Base-by-base conservation (phyloP, 2,113 vertebrate genomes). In the Actenoides lindsayi region DNA sequence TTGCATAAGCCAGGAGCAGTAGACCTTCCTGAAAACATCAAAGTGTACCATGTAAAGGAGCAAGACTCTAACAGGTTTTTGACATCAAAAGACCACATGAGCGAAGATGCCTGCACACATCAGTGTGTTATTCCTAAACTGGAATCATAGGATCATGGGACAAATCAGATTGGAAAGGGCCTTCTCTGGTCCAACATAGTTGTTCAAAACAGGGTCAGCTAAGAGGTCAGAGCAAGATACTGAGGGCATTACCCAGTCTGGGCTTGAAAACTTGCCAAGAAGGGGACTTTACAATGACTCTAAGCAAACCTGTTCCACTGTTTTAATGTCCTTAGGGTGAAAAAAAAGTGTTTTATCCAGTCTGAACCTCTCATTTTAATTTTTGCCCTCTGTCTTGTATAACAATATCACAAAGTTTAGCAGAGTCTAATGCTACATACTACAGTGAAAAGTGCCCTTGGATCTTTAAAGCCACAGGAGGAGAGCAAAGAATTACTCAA, bases 401-500 rank as follows among this genome's bases (percentile, higher is more conserved):
- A 75, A 59, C 37, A 42, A 21, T 28, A 19, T 46, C 44, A 50
- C 84, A 83, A 84, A 83, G 59, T 68, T 91, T n/a, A 73, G 63
- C 11, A 4, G 41, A 85, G 51, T 50, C 67, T 73, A 95, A 39
- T 9, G 13, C 54, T 60, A 30, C 9, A 7, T 19, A 39, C 31
- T 83, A 31, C 63, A 80, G 90, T 69, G 87, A 65, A 69, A 89
- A 95, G 77, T 68, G 31, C 44, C 31, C 51, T 20, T 25, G 77
- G 54, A 82, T 79, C 41, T 46, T 89, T 76, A 89, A 57, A 95
- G 69, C 59, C 85, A 69, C 57, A 57, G 84, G 53, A 81, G 65
- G 56, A 85, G 46, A 88, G 64, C 51, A 73, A 88, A 74, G 73
- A 92, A 94, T 95, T 91, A 80, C 71, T 88, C 75, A 64, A 79